Percentiles rank a stretch among this genome's conserved stretches.
Evolutionary conservation across 2,113 vertebrate genomes (phyloP).

Genomic region (Zosterops hypoxanthus): DNA sequence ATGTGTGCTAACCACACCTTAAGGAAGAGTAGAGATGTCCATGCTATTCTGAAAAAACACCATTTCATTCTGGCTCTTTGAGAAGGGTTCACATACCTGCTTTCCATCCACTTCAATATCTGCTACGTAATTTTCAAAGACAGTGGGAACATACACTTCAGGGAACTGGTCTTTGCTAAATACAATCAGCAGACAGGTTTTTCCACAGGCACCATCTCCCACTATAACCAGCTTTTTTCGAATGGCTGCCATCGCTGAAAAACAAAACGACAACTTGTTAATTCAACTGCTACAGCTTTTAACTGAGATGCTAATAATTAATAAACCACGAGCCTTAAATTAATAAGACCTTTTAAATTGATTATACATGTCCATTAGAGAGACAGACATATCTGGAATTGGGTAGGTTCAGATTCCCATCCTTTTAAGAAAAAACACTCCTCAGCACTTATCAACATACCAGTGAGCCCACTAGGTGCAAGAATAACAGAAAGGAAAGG

Average conservation of each 20-base stretch:
- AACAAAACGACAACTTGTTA: background rate
- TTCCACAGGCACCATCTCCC: conserved; percentile 97
- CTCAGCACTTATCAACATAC: background rate
- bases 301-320: background rate
- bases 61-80: background rate
- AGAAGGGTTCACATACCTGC: conserved; percentile 80
- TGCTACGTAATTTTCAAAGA: conserved; percentile 98
- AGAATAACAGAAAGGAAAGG: background rate
- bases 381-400: background rate
- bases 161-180: conserved; percentile 99
- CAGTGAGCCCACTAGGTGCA: background rate
- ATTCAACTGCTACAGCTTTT: background rate
- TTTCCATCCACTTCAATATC: conserved; percentile 98
- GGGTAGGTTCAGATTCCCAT: background rate
- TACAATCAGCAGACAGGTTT: conserved; percentile 97
- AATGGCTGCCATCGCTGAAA: conserved; percentile 95
- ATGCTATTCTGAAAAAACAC: background rate
- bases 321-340: background rate
- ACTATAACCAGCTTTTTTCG: conserved; percentile 99
- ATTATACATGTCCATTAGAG: background rate
- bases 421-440: background rate
- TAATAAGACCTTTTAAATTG: background rate
- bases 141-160: conserved; percentile 96
- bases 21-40: background rate
- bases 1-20: background rate